These are phyloP conservation scores for Saccostrea glomerata DNA, from an alignment of 1,140 invertebrate genomes.

Conservation along the genomic window DNA sequence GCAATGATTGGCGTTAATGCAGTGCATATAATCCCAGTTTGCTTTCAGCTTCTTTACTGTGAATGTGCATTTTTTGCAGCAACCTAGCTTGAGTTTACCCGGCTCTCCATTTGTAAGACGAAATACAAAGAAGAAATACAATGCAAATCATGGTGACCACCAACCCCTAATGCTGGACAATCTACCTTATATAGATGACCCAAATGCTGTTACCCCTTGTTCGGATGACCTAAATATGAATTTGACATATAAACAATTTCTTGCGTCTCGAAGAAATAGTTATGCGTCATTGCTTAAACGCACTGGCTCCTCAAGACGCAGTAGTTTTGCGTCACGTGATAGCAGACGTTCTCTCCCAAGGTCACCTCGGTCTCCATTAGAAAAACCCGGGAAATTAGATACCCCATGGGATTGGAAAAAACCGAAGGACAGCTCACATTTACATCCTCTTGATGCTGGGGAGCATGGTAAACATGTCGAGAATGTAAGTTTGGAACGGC, in stretches of 20 bases:
- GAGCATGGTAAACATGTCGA: constrained; percentile 75
- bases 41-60: constrained; percentile 14
- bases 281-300: constrained; percentile 66
- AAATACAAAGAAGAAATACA: constrained; percentile 85
- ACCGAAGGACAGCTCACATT: constrained; percentile 61
- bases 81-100: constrained; percentile 97
- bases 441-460: constrained; percentile 72
- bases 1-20: not conserved
- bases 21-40: not conserved
- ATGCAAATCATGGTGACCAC: constrained; percentile 84
- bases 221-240: constrained; percentile 88
- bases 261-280: constrained; percentile 64
- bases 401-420: constrained; percentile 66
- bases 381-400: constrained; percentile 67
- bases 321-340: constrained; percentile 71
- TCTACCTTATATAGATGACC: constrained; percentile 97
- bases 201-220: constrained; percentile 98
- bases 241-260: constrained; percentile 67
- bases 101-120: constrained; percentile 96
- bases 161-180: constrained; percentile 95
- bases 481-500: constrained; percentile 67
- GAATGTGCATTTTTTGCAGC: constrained; percentile 69
- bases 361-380: constrained; percentile 61
- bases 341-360: constrained; percentile 68
- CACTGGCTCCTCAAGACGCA: constrained; percentile 67